phyloP scores from a whole-genome alignment of 35 echinoderm and acorn worm species.

The Nesometra sesokonis region DNA sequence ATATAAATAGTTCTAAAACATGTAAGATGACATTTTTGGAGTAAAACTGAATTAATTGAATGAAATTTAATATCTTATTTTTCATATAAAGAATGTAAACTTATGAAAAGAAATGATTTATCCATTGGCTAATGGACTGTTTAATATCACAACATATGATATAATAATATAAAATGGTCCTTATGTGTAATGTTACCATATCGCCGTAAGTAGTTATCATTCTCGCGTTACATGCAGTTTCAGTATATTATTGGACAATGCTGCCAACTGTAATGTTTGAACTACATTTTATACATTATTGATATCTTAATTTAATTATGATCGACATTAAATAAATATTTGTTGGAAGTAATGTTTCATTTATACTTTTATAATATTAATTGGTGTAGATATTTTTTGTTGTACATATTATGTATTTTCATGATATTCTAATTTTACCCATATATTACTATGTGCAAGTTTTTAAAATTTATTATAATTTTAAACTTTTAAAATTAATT shows the following conservation, averaged over 20 bases:
- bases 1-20: background rate
- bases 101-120: background rate
- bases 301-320: no score
- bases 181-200: background rate
- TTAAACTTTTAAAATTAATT: background rate
- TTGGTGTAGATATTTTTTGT: no score
- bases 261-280: no score
- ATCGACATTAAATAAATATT: no score
- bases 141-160: background rate
- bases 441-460: no score
- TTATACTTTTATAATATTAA: no score
- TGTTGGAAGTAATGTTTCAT: no score
- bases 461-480: background rate
- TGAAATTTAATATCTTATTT: background rate
- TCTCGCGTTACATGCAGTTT: background rate
- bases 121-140: background rate
- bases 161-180: background rate
- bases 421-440: no score
- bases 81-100: background rate
- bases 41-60: background rate
- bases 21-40: background rate
- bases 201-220: background rate
- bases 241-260: background rate
- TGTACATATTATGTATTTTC: no score
- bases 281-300: no score